Conservation (phyloP, 30 jellyfish, hydroid and myxozoan genomes). For the Aurelia sp. region DNA sequence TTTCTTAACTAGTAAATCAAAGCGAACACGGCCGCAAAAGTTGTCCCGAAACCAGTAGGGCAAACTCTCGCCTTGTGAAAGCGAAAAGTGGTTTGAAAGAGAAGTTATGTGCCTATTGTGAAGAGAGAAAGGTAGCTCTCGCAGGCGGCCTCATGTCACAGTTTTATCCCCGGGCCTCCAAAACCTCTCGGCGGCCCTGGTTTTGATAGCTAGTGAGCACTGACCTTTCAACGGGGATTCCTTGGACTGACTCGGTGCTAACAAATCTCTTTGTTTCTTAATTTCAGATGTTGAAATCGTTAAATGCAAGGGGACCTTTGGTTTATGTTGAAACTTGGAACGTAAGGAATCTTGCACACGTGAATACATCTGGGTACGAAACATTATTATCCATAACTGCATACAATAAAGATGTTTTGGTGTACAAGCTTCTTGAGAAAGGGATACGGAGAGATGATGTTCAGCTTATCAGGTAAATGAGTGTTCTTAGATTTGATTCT, state of each 20-base stretch:
- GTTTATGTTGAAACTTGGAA: constrained; percentile 85
- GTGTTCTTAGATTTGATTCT: neutral
- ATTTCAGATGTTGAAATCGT: constrained; percentile 51
- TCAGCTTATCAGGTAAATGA: constrained; percentile 81
- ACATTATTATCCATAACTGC: constrained; percentile 43
- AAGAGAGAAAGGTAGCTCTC: too few species aligned
- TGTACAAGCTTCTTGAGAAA: constrained; percentile 7
- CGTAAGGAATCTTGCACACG: constrained; percentile 60
- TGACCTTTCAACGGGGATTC: neutral
- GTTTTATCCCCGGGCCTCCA: too few species aligned
- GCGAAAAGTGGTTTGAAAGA: too few species aligned
- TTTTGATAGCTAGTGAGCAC: too few species aligned
- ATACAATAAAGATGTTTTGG: constrained; percentile 62
- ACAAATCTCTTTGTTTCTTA: too few species aligned
- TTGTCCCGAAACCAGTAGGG: too few species aligned
- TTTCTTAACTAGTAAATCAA: too few species aligned
- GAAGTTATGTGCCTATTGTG: too few species aligned
- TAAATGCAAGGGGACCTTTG: constrained; percentile 41
- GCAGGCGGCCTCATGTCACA: too few species aligned
- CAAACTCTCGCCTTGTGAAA: too few species aligned
- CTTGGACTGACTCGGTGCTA: neutral
- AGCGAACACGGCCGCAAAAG: too few species aligned
- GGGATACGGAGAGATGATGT: constrained; percentile 75
- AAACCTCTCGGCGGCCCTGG: too few species aligned
- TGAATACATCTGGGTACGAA: constrained; percentile 46